Evolutionary conservation across 2,888 invertebrate genomes (phyloP).

Genomic region (Rhagonycha fulva): DNA sequence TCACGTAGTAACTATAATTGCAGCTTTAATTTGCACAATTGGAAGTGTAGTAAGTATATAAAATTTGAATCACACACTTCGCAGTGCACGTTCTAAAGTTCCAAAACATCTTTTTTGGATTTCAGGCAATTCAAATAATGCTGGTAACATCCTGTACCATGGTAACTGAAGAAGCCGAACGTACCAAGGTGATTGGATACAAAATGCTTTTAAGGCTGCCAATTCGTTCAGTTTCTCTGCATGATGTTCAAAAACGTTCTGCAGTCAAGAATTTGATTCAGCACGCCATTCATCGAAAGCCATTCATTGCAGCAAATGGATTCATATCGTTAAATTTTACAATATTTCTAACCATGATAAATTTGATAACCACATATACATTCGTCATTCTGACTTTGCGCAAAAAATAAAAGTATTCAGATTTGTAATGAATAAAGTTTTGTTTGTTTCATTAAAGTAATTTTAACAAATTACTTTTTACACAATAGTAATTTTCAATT

Average conservation of each 20-base stretch:
- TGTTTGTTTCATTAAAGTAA: too few species aligned
- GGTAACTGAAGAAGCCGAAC: constrained; percentile 31
- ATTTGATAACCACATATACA: constrained; percentile 24
- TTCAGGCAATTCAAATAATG: constrained; percentile 29
- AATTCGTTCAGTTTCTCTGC: background rate
- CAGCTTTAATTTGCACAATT: background rate
- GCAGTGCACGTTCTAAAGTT: too few species aligned
- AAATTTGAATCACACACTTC: too few species aligned
- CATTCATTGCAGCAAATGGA: constrained; percentile 26
- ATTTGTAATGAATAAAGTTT: too few species aligned
- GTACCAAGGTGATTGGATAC: constrained; percentile 29
- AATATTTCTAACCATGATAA: constrained; percentile 24
- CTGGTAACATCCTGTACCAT: constrained; percentile 32
- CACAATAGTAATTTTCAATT: too few species aligned
- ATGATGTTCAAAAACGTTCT: constrained; percentile 7
- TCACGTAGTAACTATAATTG: background rate
- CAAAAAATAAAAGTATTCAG: too few species aligned
- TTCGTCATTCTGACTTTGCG: constrained; percentile 10
- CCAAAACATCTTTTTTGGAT: background rate
- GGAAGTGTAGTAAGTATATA: background rate
- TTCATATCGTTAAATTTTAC: constrained; percentile 25
- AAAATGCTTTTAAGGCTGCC: constrained; percentile 34
- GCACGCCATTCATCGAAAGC: constrained; percentile 16
- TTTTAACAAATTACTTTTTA: too few species aligned
- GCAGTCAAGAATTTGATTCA: constrained; percentile 19